phyloP scores from a whole-genome alignment of 2,888 invertebrate genomes.

The Embidobia sp. region DNA sequence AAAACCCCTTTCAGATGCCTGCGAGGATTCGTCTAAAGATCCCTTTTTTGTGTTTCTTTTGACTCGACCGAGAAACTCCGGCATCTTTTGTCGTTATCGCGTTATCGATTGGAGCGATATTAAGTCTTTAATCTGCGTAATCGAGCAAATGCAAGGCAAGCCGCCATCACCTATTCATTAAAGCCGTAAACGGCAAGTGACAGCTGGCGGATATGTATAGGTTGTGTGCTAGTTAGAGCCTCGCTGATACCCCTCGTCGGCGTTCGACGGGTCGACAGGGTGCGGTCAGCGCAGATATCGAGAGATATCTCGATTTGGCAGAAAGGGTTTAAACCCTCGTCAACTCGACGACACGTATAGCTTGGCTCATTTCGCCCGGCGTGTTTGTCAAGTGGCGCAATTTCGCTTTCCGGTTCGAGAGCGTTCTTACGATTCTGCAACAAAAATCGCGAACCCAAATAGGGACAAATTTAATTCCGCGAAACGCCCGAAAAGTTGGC shows the following conservation, averaged over 20 bases:
- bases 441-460: background rate
- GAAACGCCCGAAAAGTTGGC: slow-evolving; percentile 2
- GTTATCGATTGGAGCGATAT: slow-evolving; percentile 30
- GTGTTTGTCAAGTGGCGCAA: slow-evolving; percentile 36
- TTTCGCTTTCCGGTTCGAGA: slow-evolving; percentile 20
- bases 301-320: slow-evolving; percentile 54
- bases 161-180: slow-evolving; percentile 64
- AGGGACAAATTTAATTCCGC: slow-evolving; percentile 3
- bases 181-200: slow-evolving; percentile 64
- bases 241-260: slow-evolving; percentile 50
- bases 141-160: slow-evolving; percentile 59
- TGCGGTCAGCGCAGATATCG: slow-evolving; percentile 58
- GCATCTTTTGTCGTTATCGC: slow-evolving; percentile 7
- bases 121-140: slow-evolving; percentile 61
- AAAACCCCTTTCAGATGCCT: no score
- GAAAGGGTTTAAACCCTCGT: slow-evolving; percentile 58
- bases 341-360: slow-evolving; percentile 45
- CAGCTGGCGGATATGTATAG: slow-evolving; percentile 61
- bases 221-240: slow-evolving; percentile 52
- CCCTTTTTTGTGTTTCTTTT: no score
- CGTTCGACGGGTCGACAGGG: slow-evolving; percentile 56
- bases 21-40: no score
- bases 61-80: no score
- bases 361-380: slow-evolving; percentile 39
- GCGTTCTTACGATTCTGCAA: slow-evolving; percentile 9